Percentiles rank a stretch among this genome's conserved stretches.
Evolutionary conservation across 2,113 vertebrate species (phyloP).

Genomic region (Physeter macrocephalus): DNA sequence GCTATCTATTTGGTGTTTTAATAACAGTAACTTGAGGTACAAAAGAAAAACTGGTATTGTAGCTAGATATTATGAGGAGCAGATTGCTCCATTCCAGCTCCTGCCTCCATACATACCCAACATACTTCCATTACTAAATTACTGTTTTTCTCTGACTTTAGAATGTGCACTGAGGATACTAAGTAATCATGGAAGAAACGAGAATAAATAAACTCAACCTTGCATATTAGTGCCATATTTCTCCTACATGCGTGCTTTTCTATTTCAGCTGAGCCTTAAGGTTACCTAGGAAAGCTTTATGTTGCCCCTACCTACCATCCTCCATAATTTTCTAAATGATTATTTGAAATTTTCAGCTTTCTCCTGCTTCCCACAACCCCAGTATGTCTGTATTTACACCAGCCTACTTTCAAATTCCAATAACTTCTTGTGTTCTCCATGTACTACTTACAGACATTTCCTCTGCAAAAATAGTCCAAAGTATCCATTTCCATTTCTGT

Average conservation of each 20-base stretch:
- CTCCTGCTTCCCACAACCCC: not conserved
- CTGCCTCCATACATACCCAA: not conserved
- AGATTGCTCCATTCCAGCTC: not conserved
- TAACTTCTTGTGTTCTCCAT: not conserved
- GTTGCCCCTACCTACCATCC: not conserved
- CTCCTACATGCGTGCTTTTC: not conserved
- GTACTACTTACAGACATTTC: not conserved
- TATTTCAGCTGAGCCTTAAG: not conserved
- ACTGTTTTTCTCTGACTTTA: not conserved
- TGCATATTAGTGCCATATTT: not conserved
- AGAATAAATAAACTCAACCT: not conserved
- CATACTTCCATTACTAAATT: not conserved
- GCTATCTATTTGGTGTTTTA: not conserved
- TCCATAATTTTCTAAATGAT: not conserved
- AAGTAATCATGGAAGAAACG: not conserved
- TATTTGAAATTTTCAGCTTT: not conserved
- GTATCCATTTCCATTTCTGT: not conserved
- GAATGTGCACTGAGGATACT: not conserved
- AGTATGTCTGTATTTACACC: not conserved
- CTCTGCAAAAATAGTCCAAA: not conserved
- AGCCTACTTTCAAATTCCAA: not conserved
- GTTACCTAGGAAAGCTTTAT: not conserved
- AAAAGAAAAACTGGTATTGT: not conserved
- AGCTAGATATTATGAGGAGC: not conserved
- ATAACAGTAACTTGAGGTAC: not conserved